Conservation (phyloP, 2,888 invertebrate species). For the Hermaeophaga mercurialis region DNA sequence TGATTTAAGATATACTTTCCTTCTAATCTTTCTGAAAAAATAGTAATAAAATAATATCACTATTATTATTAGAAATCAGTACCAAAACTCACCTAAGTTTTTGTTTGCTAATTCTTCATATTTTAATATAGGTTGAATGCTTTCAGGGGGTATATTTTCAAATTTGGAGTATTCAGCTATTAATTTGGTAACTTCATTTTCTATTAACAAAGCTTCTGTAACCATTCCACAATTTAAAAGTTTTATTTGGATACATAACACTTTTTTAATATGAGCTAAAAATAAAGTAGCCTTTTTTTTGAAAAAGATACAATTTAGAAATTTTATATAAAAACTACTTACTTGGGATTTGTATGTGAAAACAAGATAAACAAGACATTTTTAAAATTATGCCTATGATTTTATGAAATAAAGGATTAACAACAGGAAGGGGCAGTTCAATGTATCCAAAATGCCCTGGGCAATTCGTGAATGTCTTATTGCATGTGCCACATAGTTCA, state of each 20-base stretch:
- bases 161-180: conserved; percentile 40
- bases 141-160: conserved; percentile 46
- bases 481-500: conserved; percentile 83
- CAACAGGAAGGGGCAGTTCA: conserved; percentile 82
- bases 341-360: conserved; percentile 67
- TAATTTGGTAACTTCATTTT: conserved; percentile 41
- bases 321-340: conserved; percentile 16
- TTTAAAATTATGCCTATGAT: conserved; percentile 71
- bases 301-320: too few relatives aligned
- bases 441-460: conserved; percentile 96
- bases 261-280: conserved; percentile 54
- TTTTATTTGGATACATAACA: conserved; percentile 67
- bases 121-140: conserved; percentile 44
- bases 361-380: conserved; percentile 74
- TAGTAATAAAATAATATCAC: not conserved
- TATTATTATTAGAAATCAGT: too few relatives aligned
- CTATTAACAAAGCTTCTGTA: conserved; percentile 71
- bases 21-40: conserved; percentile 38
- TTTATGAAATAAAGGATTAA: conserved; percentile 88
- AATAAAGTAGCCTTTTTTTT: conserved; percentile 13
- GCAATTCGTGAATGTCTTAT: conserved; percentile 69
- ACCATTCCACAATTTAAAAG: conserved; percentile 77
- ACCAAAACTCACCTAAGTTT: conserved; percentile 35
- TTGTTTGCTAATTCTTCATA: conserved; percentile 43
- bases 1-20: conserved; percentile 42